Evolutionary conservation across 2,113 vertebrate species (phyloP).

Genomic region (Orientallactaga bullata): DNA sequence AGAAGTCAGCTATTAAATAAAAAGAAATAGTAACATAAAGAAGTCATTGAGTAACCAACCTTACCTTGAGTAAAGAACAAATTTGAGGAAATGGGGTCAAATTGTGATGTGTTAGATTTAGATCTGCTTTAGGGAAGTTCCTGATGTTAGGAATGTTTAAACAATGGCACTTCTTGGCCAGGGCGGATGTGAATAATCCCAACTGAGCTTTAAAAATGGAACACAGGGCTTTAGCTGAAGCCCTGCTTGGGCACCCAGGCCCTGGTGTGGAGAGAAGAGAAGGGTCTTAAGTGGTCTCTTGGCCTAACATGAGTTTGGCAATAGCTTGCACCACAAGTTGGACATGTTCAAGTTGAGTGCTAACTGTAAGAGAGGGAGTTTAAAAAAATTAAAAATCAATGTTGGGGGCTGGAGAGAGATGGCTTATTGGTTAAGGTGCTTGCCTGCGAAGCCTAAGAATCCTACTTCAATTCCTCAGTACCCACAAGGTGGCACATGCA

Average conservation of each 20-base stretch:
- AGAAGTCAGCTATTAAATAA: too few relatives aligned
- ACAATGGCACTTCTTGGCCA: neutral
- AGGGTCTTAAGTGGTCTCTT: neutral
- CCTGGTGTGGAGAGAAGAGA: neutral
- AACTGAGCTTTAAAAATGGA: neutral
- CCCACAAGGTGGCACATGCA: too few relatives aligned
- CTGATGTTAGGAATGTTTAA: neutral
- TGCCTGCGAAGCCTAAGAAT: too few relatives aligned
- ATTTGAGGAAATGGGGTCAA: slow-evolving; percentile 47
- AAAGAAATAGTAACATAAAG: slow-evolving; percentile 60
- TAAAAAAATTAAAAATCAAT: too few relatives aligned
- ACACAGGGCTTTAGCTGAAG: fast-evolving
- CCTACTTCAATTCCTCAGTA: too few relatives aligned
- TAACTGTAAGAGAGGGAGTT: neutral
- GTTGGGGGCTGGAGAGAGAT: neutral
- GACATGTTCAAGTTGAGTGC: neutral
- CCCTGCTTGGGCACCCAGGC: neutral
- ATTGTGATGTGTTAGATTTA: neutral
- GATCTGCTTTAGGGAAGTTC: slow-evolving; percentile 21
- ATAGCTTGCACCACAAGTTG: neutral
- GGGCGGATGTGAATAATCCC: neutral
- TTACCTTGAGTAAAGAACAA: neutral
- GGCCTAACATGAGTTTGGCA: neutral
- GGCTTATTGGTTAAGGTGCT: neutral
- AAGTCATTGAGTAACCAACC: neutral